Base-by-base conservation (phyloP, 2,113 vertebrate genomes). In the Aptenodytes forsteri region DNA sequence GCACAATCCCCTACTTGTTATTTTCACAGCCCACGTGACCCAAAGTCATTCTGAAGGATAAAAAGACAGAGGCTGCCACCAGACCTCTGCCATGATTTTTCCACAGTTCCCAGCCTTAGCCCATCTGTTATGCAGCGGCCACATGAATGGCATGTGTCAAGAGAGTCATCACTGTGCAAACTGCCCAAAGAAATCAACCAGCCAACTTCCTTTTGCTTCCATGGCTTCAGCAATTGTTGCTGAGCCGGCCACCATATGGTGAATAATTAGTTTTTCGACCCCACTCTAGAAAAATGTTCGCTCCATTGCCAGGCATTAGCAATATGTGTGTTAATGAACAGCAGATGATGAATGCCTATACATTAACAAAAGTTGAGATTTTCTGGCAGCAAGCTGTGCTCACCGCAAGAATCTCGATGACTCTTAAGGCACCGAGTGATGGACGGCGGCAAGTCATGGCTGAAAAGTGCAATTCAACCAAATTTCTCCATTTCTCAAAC, bases 191-290 rank as follows among this genome's bases (percentile, higher is more conserved):
- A 98, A 99, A 98, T 97, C 98, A 80, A 97, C 96, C 97, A 77
- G 98, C 98, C 98, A 98, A 98, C 98, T 98, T 98, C 98, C 98
- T 98, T 98, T 98, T 97, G 97, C 98, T 97, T 98, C 98, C 96
- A 95, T 69, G 73, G 97, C 97, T 97, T 97, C 96, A 94, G 97
- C 91, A 98, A 99, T 99, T 99, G 98, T 99, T 98, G 98, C 97
- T 97, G 98, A 98, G 98, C 98, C 69, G 92, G 98, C 97, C 98
- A 98, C 99, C 99, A 99, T 99, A 99, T 99, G 99, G 99, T 97
- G 99, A 99, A 99, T 99, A 99, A 99, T 99, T 99, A 99, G 99
- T 99, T 99, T 99, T 98, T 98, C 97, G 98, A 99, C 98, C 98
- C 98, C 97, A 96, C 98, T 99, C 98, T 97, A 98, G 98, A 99